Evolutionary conservation across 2,113 vertebrate genomes (phyloP).

Genomic region (Thymallus thymallus): DNA sequence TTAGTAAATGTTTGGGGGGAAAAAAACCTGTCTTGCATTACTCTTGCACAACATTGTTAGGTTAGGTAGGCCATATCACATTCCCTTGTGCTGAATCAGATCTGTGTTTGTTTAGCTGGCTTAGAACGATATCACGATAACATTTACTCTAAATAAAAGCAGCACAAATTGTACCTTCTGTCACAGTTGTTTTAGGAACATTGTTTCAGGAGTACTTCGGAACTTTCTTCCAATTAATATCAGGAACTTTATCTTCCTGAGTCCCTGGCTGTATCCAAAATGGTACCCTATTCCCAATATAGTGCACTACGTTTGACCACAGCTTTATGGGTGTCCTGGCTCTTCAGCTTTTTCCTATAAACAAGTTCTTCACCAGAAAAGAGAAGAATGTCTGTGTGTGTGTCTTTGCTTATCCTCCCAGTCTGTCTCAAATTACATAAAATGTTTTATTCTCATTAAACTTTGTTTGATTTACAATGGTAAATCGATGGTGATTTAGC

Average conservation of each 20-base stretch:
- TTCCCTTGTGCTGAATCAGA: background rate
- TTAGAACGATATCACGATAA: too few relatives aligned
- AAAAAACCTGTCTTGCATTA: background rate
- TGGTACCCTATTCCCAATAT: too few relatives aligned
- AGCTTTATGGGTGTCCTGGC: background rate
- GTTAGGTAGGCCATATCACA: background rate
- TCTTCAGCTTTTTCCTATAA: background rate
- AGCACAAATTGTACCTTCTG: too few relatives aligned
- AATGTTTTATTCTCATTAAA: background rate
- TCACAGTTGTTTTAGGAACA: background rate
- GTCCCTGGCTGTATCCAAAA: too few relatives aligned
- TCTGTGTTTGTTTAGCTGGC: background rate
- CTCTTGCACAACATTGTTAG: background rate
- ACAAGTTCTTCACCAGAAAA: background rate
- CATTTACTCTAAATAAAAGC: too few relatives aligned
- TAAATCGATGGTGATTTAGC: background rate
- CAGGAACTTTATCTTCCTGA: too few relatives aligned
- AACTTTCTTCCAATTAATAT: background rate
- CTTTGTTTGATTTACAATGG: background rate
- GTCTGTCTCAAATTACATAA: background rate
- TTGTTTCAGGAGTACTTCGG: background rate
- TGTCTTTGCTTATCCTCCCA: background rate
- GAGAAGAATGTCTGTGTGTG: background rate
- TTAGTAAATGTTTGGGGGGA: background rate
- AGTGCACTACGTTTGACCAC: too few relatives aligned